Evolutionary conservation across 2,113 vertebrate species (phyloP).

Genomic region (Anguilla rostrata): DNA sequence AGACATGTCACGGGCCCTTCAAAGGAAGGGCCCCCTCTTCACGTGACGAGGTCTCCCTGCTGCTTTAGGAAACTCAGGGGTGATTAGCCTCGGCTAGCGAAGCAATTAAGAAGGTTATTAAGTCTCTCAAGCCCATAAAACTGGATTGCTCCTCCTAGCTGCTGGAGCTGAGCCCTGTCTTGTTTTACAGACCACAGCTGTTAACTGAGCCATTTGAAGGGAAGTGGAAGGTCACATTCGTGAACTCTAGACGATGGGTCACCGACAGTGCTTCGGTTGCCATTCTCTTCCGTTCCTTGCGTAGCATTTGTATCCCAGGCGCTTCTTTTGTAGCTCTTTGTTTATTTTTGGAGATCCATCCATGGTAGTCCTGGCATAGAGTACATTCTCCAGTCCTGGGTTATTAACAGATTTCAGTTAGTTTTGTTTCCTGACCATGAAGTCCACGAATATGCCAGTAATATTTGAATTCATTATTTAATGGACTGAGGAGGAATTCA

Average conservation of each 20-base stretch:
- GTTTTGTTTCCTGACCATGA: background rate
- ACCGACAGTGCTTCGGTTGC: background rate
- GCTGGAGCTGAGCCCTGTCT: background rate
- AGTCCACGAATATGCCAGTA: background rate
- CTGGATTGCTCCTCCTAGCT: background rate
- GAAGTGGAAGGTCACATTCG: background rate
- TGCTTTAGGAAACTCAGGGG: slow-evolving; percentile 34
- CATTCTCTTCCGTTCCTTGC: background rate
- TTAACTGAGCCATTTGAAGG: background rate
- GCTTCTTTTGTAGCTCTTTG: background rate
- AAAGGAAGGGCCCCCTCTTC: slow-evolving; percentile 16
- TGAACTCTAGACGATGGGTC: background rate
- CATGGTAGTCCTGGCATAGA: background rate
- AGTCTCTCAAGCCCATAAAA: background rate
- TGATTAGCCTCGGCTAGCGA: slow-evolving; percentile 14
- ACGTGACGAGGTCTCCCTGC: slow-evolving; percentile 52
- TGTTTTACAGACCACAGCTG: background rate
- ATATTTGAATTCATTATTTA: background rate
- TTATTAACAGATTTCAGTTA: background rate
- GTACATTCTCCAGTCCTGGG: background rate
- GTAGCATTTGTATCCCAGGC: background rate
- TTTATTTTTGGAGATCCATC: background rate
- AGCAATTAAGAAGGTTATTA: slow-evolving; percentile 4
- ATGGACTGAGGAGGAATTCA: background rate
- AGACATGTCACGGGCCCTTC: slow-evolving; percentile 23